Percentiles rank a stretch among this genome's conserved stretches.
phyloP scores from a whole-genome alignment of 2,888 invertebrate genomes.

The Baccha elongata region DNA sequence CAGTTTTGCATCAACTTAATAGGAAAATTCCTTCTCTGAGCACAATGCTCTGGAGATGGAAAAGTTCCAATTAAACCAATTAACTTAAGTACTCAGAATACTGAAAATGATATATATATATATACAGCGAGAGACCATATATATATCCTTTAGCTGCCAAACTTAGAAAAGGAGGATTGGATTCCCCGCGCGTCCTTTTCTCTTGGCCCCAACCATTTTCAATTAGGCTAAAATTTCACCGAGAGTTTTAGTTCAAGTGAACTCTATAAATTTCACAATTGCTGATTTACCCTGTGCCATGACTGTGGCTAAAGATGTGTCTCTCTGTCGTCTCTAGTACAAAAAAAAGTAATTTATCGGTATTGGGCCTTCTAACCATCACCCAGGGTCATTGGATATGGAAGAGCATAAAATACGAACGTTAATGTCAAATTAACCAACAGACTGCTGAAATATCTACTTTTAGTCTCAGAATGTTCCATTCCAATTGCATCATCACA shows the following conservation, averaged over 20 bases:
- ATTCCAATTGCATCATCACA: constrained; percentile 43
- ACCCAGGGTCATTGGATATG: not conserved
- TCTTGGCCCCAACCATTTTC: constrained; percentile 55
- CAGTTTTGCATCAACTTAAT: constrained; percentile 31
- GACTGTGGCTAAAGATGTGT: not conserved
- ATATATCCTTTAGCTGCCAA: constrained; percentile 11
- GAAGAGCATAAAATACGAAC: constrained; percentile 48
- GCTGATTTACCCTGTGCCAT: not conserved
- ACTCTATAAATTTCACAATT: not conserved
- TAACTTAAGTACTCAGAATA: constrained; percentile 62
- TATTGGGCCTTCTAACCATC: constrained; percentile 16
- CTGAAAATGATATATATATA: constrained; percentile 35
- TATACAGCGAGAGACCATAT: not conserved
- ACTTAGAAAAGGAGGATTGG: not conserved
- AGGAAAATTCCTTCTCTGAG: not conserved
- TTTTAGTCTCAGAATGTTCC: constrained; percentile 8
- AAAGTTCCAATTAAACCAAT: constrained; percentile 65
- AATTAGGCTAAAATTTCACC: constrained; percentile 65
- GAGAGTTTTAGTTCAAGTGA: constrained; percentile 27
- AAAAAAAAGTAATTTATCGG: constrained; percentile 43
- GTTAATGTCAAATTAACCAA: constrained; percentile 69
- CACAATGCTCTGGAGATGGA: not conserved
- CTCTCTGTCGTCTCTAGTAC: not conserved
- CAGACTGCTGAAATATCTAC: constrained; percentile 38
- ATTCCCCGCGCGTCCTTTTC: not conserved